phyloP scores from a whole-genome alignment of 1,140 invertebrate species.

The Bradynema listronoti region DNA sequence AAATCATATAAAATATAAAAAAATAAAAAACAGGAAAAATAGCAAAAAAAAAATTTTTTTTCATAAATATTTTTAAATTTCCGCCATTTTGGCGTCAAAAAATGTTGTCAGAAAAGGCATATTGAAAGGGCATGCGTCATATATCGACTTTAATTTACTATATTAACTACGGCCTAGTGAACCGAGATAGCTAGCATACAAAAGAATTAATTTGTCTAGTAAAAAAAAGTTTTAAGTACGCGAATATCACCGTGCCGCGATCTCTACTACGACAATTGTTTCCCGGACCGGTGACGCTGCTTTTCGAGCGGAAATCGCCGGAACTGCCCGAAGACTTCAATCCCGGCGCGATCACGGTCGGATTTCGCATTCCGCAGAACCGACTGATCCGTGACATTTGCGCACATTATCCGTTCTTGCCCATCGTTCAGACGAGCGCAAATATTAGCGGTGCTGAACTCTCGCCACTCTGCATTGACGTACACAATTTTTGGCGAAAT shows the following conservation, averaged over 20 bases:
- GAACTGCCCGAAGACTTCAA: conserved; percentile 27
- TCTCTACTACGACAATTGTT: conserved; percentile 21
- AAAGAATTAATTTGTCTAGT: conserved; percentile 2
- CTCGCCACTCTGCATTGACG: conserved; percentile 21
- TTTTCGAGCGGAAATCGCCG: conserved; percentile 24
- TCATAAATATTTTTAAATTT: too few relatives aligned
- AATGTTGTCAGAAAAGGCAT: too few relatives aligned
- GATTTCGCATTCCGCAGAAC: conserved; percentile 35
- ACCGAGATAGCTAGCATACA: too few relatives aligned
- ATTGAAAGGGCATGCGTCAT: too few relatives aligned
- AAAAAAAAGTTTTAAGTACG: conserved; percentile 20
- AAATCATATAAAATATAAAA: too few relatives aligned
- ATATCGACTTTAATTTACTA: too few relatives aligned
- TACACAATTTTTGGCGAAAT: conserved; percentile 9
- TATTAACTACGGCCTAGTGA: too few relatives aligned
- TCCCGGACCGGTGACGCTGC: conserved; percentile 34
- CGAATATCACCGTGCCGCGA: conserved; percentile 25
- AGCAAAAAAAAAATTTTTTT: too few relatives aligned
- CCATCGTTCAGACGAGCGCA: conserved; percentile 37
- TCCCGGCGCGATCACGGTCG: conserved; percentile 14
- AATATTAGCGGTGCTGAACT: conserved; percentile 32
- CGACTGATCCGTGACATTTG: conserved; percentile 31
- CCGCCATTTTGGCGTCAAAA: too few relatives aligned
- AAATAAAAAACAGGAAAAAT: too few relatives aligned
- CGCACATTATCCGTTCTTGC: conserved; percentile 11